phyloP scores from a whole-genome alignment of 2,113 vertebrate genomes.

The Colius striatus region DNA sequence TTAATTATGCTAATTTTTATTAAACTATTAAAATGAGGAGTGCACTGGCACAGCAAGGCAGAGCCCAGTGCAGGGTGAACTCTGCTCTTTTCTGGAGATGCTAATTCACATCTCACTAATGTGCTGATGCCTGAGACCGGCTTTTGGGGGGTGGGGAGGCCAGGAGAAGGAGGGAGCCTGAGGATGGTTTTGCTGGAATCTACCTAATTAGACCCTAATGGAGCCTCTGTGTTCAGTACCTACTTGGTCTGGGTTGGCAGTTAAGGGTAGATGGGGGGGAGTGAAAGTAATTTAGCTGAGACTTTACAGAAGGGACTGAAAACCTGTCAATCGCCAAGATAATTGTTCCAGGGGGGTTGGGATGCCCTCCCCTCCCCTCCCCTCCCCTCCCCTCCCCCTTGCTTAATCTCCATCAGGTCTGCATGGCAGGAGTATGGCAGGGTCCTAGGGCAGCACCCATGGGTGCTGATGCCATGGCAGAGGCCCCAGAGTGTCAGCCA shows the following conservation, averaged over 20 bases:
- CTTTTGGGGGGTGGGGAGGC: background rate
- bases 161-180: background rate
- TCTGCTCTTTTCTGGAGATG: conserved; percentile 76
- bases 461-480: background rate
- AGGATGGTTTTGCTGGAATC: conserved; percentile 52
- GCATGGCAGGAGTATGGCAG: background rate
- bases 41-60: conserved; percentile 77
- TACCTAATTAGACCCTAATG: conserved; percentile 40
- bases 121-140: conserved; percentile 58
- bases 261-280: too few species aligned
- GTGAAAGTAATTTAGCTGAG: background rate
- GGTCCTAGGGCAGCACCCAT: background rate
- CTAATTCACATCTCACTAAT: conserved; percentile 69
- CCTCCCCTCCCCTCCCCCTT: background rate
- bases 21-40: conserved; percentile 86
- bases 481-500: background rate
- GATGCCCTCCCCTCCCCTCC: background rate
- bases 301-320: background rate
- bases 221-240: conserved; percentile 20
- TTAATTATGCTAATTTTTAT: conserved; percentile 91
- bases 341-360: background rate
- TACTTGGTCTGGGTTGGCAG: background rate
- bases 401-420: background rate
- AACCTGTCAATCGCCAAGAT: background rate
- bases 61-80: conserved; percentile 77